Evolutionary conservation across 2,888 invertebrate species (phyloP), one percentile per base, ranked within the genome.

Genomic region (Rhagium mordax): DNA sequence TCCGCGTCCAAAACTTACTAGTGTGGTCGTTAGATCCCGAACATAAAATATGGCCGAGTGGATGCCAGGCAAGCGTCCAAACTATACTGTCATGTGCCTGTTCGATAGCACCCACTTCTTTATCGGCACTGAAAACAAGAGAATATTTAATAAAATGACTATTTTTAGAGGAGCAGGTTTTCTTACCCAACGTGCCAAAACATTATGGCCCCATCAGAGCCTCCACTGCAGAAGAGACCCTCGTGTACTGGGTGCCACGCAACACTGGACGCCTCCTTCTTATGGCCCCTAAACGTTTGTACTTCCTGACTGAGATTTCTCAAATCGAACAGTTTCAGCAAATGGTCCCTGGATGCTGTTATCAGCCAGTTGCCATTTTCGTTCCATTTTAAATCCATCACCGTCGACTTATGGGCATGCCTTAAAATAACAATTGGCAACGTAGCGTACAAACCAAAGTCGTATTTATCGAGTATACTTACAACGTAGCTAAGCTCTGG

Each of bases 21-120:
- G 98, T 97, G 85, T 99, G 99, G 89, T 99, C 99, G 89, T 99
- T 99, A n/a, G 99, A 99, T 0, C 99, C 99, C 2, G 99, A 98
- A 85, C 98, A 98, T 33, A 99, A 90, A 82, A 99, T 99, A 85
- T 99, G 99, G 0, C 99, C 99, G 16, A 99, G 89, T 0, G 99
- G 99, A 90, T 99, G 99, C 99, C 99, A 99, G 29, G 98, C 98
- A 85, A 99, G 90, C 13, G 98, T 97, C 99, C 99, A 99, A 3
- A 99, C 98, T 85, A 98, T 98, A 84, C 97, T 98, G 87, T 99
- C 99, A 88, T 99, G 99, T 2, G 99, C 99, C 84, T 98, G 96
- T 89, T 99, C 99, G 84, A 99, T 98, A 16, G 96, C 94, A 16
- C 99, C 99, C 47, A 99, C 96, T 90, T 99, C 99, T 87, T 98